Base-by-base conservation (phyloP, 2,113 vertebrate genomes). In the Bathybates hornii region DNA sequence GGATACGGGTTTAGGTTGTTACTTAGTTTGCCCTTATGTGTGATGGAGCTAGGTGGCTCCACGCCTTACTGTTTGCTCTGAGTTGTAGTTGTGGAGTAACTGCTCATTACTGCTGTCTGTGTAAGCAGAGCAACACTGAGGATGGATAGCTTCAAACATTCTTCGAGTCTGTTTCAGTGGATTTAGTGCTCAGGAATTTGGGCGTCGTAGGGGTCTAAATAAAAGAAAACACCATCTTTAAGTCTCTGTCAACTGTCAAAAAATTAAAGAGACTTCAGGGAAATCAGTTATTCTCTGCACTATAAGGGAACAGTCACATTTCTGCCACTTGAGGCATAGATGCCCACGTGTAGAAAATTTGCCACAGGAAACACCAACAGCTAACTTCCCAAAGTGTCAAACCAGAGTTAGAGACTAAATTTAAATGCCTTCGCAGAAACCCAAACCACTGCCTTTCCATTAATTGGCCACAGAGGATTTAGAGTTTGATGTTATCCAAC, bases 391-490 rank as follows among this genome's bases (percentile, higher is more conserved):
- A 83, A 85, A 57, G 81, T 92, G 91, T 92, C 88, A 93, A 91
- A 90, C 80, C 84, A 80, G 9, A 66, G 63, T 89, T 80, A 57
- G 85, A 63, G 83, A 84, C 88, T 82, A 12, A 1, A 52, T 82
- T 87, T 79, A 79, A 84, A 85, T 78, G 43, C 36, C 56, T 87
- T 56, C 78, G 56, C 11, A 14, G 80, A 90, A 91, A 84, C 52
- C 19, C 53, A 90, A 87, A 91, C 89, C 78, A 2, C 85, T 4
- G 5, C 82, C 34, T 54, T 45, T 87, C 56, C 54, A 53, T 90
- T 93, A 93, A 92, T 93, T 91, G 82, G 34, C 89, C 92, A 85
- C 90, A 91, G 82, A 66, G 91, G 89, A 85, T 93, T 94, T 86
- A 57, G 63, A 81, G 76, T 56, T 89, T 2, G 19, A 84, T 89